Base-by-base conservation (phyloP, 2,113 vertebrate genomes). In the Nycticorax nycticorax region DNA sequence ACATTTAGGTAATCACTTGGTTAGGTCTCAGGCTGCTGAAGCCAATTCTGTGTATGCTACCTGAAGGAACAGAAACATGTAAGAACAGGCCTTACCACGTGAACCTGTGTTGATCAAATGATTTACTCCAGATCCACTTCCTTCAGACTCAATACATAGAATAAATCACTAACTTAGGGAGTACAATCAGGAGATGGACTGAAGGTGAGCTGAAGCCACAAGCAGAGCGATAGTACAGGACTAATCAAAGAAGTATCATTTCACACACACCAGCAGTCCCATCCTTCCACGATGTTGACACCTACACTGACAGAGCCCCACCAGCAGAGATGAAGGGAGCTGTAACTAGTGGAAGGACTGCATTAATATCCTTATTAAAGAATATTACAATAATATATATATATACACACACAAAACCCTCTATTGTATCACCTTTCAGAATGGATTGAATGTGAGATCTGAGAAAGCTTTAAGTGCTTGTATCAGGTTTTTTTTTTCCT, bases 391-490 rank as follows among this genome's bases (percentile, higher is more conserved):
- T 71, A 74, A 86, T 39, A 48, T 15, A 28, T 35, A 28, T 35
- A 17, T 5, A 55, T 45, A 66, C 30, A 43, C 8, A 47, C 8
- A 22, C 1, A 8, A 43, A 43, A 43, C 14, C 0, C 4, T 7
- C 8, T 26, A 9, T 8, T 43, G 1, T 28, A 27, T 48, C 27
- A 53, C 4, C 1, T 39, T 77, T 59, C 21, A 50, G 7, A 3
- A 3, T 59, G 14, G 15, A 84, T 19, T 60, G 35, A 69, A 59
- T 50, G 2, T 15, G 13, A 71, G 12, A 84, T 24, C 8, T 72
- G 12, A 87, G 27, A 26, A 93, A 92, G 20, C 2, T 39, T 43
- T 37, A 50, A 45, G 37, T 3, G 24, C 4, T 89, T 48, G 62
- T n/a, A 59, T 1, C 14, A 8, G 43, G 9, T 39, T 14, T 23